phyloP scores from a whole-genome alignment of 2,113 vertebrate species.

The Limanda limanda region DNA sequence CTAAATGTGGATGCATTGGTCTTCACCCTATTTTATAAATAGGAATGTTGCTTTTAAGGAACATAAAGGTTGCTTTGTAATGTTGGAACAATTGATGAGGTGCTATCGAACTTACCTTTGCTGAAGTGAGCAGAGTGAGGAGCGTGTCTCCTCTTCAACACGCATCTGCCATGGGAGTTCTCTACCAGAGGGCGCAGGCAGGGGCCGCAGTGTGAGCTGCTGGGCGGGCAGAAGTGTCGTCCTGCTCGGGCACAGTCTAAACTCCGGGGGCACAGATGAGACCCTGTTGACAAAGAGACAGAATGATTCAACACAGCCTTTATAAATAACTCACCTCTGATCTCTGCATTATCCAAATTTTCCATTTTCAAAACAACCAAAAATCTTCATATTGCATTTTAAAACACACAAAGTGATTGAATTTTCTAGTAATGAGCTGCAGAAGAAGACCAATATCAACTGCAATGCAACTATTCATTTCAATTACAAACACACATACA shows the following conservation, averaged over 20 bases:
- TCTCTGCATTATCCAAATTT: no score
- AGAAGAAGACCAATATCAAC: no score
- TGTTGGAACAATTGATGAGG: no score
- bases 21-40: no score
- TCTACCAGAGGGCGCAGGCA: conserved; percentile 88
- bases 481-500: no score
- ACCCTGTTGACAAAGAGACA: conserved; percentile 67
- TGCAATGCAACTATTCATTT: no score
- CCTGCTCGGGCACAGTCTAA: conserved; percentile 88
- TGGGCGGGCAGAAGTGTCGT: conserved; percentile 83
- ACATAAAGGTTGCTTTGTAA: background rate
- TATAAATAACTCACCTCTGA: background rate
- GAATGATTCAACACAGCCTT: no score
- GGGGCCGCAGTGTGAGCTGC: conserved; percentile 84
- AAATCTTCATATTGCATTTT: background rate
- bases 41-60: no score
- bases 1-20: no score
- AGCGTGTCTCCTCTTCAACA: conserved; percentile 69
- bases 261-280: conserved; percentile 82
- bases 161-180: conserved; percentile 78
- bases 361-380: no score
- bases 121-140: conserved; percentile 53
- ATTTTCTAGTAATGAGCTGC: no score
- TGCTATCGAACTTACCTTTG: conserved; percentile 33
- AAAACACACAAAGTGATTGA: no score